phyloP scores from a whole-genome alignment of 2,113 vertebrate genomes.

The Labeo rohita region DNA sequence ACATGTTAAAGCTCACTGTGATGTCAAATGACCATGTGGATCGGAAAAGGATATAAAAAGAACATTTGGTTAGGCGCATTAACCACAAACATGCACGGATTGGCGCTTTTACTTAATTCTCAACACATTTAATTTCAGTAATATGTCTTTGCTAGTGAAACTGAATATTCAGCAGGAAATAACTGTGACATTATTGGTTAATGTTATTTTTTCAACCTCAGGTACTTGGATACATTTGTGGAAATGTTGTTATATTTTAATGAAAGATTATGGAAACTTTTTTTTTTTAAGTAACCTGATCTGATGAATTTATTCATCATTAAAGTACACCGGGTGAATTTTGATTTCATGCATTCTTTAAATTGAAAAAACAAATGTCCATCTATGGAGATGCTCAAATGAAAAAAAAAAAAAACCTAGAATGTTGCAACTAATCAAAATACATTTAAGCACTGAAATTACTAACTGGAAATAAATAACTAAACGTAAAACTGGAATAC shows the following conservation, averaged over 20 bases:
- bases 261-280: not conserved
- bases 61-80: not conserved
- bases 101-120: not conserved
- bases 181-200: not conserved
- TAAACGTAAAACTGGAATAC: too few species aligned
- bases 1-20: not conserved
- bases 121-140: not conserved
- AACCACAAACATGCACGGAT: not conserved
- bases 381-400: not conserved
- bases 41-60: not conserved
- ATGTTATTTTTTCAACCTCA: not conserved
- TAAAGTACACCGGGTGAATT: not conserved
- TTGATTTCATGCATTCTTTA: not conserved
- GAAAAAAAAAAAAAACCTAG: too few species aligned
- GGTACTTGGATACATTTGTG: not conserved
- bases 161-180: not conserved
- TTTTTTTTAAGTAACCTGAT: not conserved
- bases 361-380: not conserved
- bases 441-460: too few species aligned
- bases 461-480: too few species aligned
- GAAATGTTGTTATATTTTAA: not conserved
- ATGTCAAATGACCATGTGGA: not conserved
- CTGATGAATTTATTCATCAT: not conserved
- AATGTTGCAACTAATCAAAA: too few species aligned
- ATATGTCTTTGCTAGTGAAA: not conserved